phyloP scores from a whole-genome alignment of 2,888 invertebrate genomes.

The Minunthozetes semirufus region DNA sequence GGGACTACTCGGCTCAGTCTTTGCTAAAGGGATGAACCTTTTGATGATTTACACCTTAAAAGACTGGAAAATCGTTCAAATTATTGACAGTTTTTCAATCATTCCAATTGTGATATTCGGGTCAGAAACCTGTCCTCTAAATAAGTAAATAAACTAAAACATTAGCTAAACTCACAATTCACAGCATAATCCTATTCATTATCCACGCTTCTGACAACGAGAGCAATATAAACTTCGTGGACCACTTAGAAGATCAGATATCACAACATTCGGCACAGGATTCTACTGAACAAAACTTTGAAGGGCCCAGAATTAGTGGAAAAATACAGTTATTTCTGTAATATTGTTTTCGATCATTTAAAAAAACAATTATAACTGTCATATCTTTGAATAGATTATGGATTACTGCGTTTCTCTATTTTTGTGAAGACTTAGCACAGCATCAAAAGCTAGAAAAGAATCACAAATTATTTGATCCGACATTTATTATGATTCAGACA shows the following conservation, averaged over 20 bases:
- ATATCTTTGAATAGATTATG: neutral
- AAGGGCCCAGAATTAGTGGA: neutral
- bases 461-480: neutral
- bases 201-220: too few relatives aligned
- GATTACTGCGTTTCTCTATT: neutral
- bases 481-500: slow-evolving; percentile 8
- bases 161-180: neutral
- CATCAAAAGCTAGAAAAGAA: neutral
- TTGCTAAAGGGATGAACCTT: neutral
- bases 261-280: neutral
- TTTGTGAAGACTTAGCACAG: neutral
- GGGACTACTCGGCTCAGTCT: neutral
- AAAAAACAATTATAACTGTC: neutral
- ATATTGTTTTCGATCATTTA: neutral
- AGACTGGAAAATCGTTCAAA: slow-evolving; percentile 10
- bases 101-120: neutral
- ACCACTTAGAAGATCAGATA: too few relatives aligned
- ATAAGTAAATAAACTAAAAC: neutral
- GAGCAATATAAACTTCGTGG: too few relatives aligned
- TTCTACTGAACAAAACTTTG: neutral
- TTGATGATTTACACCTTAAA: neutral
- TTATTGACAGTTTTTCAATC: neutral
- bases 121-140: too few relatives aligned
- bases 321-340: neutral
- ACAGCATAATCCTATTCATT: too few relatives aligned